Percentiles rank a stretch among this genome's conserved stretches.
Evolutionary conservation across 2,888 invertebrate species (phyloP).

Genomic region (Nomada fucata): DNA sequence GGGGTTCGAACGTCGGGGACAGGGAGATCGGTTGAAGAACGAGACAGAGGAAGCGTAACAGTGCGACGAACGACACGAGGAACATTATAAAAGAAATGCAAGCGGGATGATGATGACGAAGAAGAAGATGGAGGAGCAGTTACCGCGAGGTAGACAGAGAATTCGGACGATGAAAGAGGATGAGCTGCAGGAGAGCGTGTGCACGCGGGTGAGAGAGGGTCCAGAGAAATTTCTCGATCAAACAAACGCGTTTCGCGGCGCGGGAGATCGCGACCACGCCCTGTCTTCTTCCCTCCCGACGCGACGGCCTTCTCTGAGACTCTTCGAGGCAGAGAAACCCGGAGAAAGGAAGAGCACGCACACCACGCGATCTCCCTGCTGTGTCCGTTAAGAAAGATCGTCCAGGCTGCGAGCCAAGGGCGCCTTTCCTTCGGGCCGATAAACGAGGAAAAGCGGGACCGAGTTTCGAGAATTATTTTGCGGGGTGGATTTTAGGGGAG

Average conservation of each 20-base stretch:
- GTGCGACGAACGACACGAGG: background rate
- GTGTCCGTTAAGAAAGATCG: background rate
- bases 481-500: background rate
- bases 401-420: background rate
- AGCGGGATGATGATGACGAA: background rate
- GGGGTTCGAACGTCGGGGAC: constrained; percentile 38
- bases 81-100: background rate
- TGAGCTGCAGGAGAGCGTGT: background rate
- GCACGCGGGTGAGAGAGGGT: constrained; percentile 10
- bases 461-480: background rate
- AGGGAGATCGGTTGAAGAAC: constrained; percentile 23
- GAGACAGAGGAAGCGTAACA: background rate
- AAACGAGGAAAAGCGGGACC: background rate
- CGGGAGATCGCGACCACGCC: constrained; percentile 78
- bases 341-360: constrained; percentile 47
- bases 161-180: constrained; percentile 10
- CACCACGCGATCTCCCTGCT: constrained; percentile 4
- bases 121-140: background rate
- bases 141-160: background rate
- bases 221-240: constrained; percentile 70
- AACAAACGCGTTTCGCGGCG: constrained; percentile 76
- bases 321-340: constrained; percentile 41
- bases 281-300: constrained; percentile 56
- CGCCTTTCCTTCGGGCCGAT: background rate
- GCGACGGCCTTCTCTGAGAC: constrained; percentile 43